Evolutionary conservation across 92 coral and sea anemone species (phyloP).

Genomic region (Plumapathes pennacea): DNA sequence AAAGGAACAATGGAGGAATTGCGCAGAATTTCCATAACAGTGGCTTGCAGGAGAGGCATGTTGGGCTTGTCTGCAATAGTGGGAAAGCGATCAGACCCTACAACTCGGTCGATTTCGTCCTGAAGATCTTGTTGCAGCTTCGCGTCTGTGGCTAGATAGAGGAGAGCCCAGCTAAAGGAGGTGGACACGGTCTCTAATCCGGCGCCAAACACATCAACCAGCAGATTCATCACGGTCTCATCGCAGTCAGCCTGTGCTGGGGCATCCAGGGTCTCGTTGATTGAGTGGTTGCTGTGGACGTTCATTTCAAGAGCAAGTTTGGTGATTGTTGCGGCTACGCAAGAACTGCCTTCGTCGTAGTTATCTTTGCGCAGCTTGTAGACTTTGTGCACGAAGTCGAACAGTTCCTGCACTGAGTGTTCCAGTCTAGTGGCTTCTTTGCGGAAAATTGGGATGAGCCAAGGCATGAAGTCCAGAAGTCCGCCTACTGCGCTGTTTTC

Average conservation of each 20-base stretch:
- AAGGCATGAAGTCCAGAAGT: conserved; percentile 84
- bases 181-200: conserved; percentile 73
- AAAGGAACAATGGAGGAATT: conserved; percentile 68
- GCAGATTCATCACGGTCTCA: conserved; percentile 45
- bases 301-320: conserved; percentile 22
- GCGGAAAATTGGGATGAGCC: conserved; percentile 65
- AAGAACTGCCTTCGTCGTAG: conserved; percentile 7
- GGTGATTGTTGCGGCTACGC: conserved; percentile 45
- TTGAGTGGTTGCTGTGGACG: neutral
- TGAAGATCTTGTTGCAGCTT: conserved; percentile 71
- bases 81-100: conserved; percentile 63
- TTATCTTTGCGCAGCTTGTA: conserved; percentile 24
- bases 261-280: conserved; percentile 30
- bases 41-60: conserved; percentile 88
- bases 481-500: conserved; percentile 61
- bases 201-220: conserved; percentile 79
- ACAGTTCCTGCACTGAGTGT: conserved; percentile 52
- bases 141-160: conserved; percentile 55
- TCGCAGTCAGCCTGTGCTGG: conserved; percentile 27
- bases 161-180: conserved; percentile 74
- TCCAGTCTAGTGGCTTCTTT: conserved; percentile 42
- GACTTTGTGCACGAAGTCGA: conserved; percentile 45
- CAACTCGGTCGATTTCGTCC: conserved; percentile 61
- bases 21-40: conserved; percentile 81
- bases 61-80: conserved; percentile 62